Percentiles rank a stretch among this genome's conserved stretches.
phyloP scores from a whole-genome alignment of 2,797 vertebrate species.

The Smutsia gigantea region DNA sequence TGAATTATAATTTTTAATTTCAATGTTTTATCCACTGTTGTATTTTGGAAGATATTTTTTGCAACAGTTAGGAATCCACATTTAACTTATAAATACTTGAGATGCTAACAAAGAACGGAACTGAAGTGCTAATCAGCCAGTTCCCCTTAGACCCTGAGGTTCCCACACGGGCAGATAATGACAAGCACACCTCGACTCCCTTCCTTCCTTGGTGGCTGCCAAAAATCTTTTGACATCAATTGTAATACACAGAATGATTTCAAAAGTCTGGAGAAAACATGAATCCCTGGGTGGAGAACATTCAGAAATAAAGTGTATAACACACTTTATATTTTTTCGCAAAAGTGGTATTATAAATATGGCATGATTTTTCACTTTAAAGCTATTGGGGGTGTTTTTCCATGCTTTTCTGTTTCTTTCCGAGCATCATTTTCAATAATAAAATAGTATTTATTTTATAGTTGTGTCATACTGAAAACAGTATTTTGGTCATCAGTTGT shows the following conservation, averaged over 20 bases:
- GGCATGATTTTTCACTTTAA: neutral
- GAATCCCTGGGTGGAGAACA: neutral
- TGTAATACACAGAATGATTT: neutral
- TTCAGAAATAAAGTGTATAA: neutral
- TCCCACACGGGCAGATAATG: neutral
- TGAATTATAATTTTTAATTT: constrained; percentile 32
- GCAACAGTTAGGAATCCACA: neutral
- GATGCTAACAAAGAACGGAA: neutral
- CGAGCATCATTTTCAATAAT: neutral
- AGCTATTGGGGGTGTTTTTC: neutral
- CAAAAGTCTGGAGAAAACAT: neutral
- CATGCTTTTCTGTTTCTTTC: neutral
- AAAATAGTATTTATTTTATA: neutral
- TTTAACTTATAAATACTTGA: constrained; percentile 42
- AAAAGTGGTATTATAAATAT: neutral
- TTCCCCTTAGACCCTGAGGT: neutral
- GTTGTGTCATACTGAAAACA: neutral
- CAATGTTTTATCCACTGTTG: neutral
- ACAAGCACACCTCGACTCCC: neutral
- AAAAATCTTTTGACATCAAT: neutral
- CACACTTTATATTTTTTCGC: neutral
- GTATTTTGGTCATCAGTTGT: neutral
- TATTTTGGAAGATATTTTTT: constrained; percentile 41
- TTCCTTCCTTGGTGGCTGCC: neutral
- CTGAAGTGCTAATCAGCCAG: neutral